Base-by-base conservation (phyloP, 1,140 invertebrate genomes). In the Cecropterus lyciades region DNA sequence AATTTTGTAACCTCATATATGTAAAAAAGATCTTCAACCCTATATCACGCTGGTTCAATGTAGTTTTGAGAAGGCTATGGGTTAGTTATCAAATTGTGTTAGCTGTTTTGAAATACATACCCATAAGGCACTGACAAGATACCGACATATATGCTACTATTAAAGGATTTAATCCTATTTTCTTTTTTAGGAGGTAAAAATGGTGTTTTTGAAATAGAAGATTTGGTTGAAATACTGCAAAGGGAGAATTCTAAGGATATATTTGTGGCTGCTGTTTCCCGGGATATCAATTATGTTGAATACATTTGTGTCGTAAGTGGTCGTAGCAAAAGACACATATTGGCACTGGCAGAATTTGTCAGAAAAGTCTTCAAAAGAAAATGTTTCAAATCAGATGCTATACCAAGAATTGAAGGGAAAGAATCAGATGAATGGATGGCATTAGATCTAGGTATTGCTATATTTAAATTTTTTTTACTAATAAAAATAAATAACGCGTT, bases 141-240 rank as follows among this genome's bases (percentile, higher is more conserved):
- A n/a, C n/a, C n/a, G n/a, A n/a, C n/a, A n/a, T n/a, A n/a, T n/a
- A n/a, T n/a, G n/a, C n/a, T n/a, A n/a, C n/a, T n/a, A 24, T 24
- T 24, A 24, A 24, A 24, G 20, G 20, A 1, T 24, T 1, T 3
- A 24, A 24, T 24, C 20, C 20, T 3, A 24, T 24, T 24, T 24
- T 24, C 43, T 11, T 49, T 93, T 93, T 16, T 73, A 98, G 97
- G 95, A 80, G 97, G 97, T 0, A 77, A 93, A 62, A 94, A 81
- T 69, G 97, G 97, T 15, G 97, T 98, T 0, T 98, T 95, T 88
- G 97, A 98, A 77, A 94, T 99, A 33, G 96, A 98, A 85, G 97
- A 99, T 67, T 85, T 99, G 20, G 94, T 98, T 0, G 93, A 95
- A 11, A 80, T 98, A 42, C 86, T 99, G 13, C 93, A 93, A 72